Conservation (phyloP, 2,113 vertebrate species). For the Siniperca chuatsi region DNA sequence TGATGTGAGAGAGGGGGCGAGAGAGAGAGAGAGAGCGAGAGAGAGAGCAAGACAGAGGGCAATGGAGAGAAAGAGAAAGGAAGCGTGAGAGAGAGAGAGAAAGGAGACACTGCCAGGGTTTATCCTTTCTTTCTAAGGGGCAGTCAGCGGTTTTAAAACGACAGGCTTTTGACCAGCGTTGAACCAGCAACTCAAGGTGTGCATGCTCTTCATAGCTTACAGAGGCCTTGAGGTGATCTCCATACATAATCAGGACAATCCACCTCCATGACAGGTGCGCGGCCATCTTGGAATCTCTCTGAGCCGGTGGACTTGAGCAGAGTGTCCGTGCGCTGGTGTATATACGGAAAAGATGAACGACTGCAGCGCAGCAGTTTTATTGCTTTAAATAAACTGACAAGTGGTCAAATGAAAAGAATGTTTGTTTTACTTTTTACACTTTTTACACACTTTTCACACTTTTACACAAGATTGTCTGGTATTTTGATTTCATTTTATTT, state of each 20-base stretch:
- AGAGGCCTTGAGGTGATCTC: slow-evolving; percentile 76
- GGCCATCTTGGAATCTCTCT: slow-evolving; percentile 77
- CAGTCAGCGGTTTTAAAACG: slow-evolving; percentile 61
- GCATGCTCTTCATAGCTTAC: slow-evolving; percentile 49
- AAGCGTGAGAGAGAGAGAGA: slow-evolving; percentile 53
- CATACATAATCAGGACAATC: slow-evolving; percentile 70
- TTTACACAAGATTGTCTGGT: background rate
- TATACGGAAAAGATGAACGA: slow-evolving; percentile 22
- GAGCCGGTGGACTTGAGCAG: slow-evolving; percentile 56
- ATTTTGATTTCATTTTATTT: slow-evolving; percentile 29
- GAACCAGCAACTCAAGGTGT: slow-evolving; percentile 71
- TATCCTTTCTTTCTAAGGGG: slow-evolving; percentile 67
- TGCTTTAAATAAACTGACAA: slow-evolving; percentile 33
- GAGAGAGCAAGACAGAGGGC: slow-evolving; percentile 40
- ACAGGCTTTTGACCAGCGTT: slow-evolving; percentile 55
- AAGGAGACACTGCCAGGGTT: slow-evolving; percentile 61
- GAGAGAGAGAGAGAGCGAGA: slow-evolving; percentile 54
- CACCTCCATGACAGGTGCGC: slow-evolving; percentile 79
- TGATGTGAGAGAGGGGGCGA: slow-evolving; percentile 81
- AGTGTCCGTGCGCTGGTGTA: slow-evolving; percentile 20
- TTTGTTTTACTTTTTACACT: too few relatives aligned
- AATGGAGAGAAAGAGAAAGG: slow-evolving; percentile 63
- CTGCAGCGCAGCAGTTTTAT: slow-evolving; percentile 8
- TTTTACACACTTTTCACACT: too few relatives aligned
- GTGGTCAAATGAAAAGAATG: background rate